Conservation (phyloP, 2,888 invertebrate genomes). For the Thumatha senex region DNA sequence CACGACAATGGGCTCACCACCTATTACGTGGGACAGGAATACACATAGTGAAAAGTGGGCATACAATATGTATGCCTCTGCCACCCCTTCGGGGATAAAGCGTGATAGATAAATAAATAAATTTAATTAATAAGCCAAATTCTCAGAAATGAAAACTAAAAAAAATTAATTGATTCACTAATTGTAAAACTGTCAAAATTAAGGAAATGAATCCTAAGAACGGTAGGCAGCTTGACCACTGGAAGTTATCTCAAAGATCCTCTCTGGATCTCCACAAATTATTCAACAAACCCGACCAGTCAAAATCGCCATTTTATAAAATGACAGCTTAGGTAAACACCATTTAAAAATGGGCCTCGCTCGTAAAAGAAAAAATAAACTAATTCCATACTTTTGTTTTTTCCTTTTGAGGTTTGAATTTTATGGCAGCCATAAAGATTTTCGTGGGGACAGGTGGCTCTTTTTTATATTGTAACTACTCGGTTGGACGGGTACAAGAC, state of each 20-base stretch:
- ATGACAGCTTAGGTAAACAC: conserved; percentile 83
- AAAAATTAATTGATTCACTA: conserved; percentile 60
- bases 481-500: conserved; percentile 54
- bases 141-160: conserved; percentile 49
- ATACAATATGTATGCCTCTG: too few relatives aligned
- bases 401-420: conserved; percentile 80
- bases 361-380: conserved; percentile 73
- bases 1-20: too few relatives aligned
- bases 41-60: too few relatives aligned
- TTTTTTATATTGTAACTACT: conserved; percentile 79
- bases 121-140: conserved; percentile 41
- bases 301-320: conserved; percentile 81
- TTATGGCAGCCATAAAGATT: conserved; percentile 81
- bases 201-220: conserved; percentile 65
- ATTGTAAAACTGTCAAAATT: conserved; percentile 63
- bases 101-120: too few relatives aligned
- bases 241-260: conserved; percentile 70
- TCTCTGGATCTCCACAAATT: conserved; percentile 76
- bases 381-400: conserved; percentile 71
- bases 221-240: conserved; percentile 60
- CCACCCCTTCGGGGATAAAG: too few relatives aligned
- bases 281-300: conserved; percentile 72
- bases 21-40: too few relatives aligned
- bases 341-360: conserved; percentile 73
- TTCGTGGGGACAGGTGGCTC: conserved; percentile 83